Percentiles rank a stretch among this genome's conserved stretches.
These are phyloP conservation scores for Anastrepha ludens DNA, from an alignment of 1,140 invertebrate species.

Conservation along the genomic window DNA sequence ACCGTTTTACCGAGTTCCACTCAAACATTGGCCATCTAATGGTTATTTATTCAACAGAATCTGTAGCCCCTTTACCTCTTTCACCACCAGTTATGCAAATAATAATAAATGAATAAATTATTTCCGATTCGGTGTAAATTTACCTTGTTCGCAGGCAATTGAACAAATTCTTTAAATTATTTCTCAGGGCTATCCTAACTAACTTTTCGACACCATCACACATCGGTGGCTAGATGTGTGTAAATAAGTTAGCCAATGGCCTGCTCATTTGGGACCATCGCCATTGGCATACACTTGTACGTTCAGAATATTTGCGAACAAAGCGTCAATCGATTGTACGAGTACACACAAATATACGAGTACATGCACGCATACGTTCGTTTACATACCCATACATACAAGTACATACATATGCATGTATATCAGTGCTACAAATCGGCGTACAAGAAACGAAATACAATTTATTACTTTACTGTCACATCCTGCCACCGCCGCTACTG, in stretches of 20 bases:
- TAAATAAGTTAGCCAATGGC: constrained; percentile 9
- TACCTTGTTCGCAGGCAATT: constrained; percentile 32
- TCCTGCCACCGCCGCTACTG: constrained; percentile 50
- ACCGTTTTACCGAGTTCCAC: neutral
- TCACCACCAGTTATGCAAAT: neutral
- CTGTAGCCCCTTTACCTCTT: neutral
- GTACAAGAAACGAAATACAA: constrained; percentile 50
- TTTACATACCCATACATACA: neutral
- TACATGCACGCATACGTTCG: constrained; percentile 1
- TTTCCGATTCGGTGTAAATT: neutral
- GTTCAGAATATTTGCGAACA: constrained; percentile 7
- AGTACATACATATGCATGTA: constrained; percentile 14
- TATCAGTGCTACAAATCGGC: constrained; percentile 47
- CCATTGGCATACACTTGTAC: constrained; percentile 23
- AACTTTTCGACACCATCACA: constrained; percentile 27
- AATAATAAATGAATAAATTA: constrained; percentile 10
- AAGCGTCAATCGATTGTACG: neutral
- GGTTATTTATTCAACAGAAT: neutral
- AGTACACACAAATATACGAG: neutral
- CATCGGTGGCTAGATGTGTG: neutral
- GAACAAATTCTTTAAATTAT: constrained; percentile 51
- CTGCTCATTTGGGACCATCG: constrained; percentile 13
- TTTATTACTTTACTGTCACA: constrained; percentile 51
- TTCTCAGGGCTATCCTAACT: constrained; percentile 29
- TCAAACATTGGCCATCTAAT: neutral